Evolutionary conservation across 2,888 invertebrate genomes (phyloP).

Genomic region (Oeneis ivallda): DNA sequence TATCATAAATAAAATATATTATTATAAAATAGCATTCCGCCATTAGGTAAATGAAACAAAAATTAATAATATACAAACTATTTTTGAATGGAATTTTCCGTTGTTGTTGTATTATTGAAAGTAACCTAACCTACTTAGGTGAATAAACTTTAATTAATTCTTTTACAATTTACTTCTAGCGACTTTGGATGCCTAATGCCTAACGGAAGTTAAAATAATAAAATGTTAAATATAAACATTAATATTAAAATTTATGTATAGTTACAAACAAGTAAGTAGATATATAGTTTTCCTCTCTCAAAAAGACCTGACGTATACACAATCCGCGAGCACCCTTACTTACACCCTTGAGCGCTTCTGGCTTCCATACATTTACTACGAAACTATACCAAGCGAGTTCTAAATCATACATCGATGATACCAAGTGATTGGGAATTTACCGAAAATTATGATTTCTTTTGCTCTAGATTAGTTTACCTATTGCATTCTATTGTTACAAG

Average conservation of each 20-base stretch:
- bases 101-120: constrained; percentile 13
- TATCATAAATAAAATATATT: constrained; percentile 1
- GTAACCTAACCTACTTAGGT: constrained; percentile 10
- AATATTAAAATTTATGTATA: background rate
- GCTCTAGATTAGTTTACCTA: too few relatives aligned
- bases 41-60: background rate
- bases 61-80: constrained; percentile 2
- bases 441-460: too few relatives aligned
- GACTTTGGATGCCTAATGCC: background rate
- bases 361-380: too few relatives aligned
- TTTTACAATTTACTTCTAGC: background rate
- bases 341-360: too few relatives aligned
- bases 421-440: too few relatives aligned
- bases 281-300: background rate
- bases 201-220: constrained; percentile 4
- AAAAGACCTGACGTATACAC: background rate
- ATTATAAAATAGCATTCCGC: background rate
- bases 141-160: constrained; percentile 13
- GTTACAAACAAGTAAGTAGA: background rate
- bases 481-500: too few relatives aligned
- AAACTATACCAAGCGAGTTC: too few relatives aligned
- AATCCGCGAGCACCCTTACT: too few relatives aligned
- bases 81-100: constrained; percentile 13
- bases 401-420: too few relatives aligned
- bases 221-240: background rate